Evolutionary conservation across 2,113 vertebrate genomes (phyloP).

Genomic region (Calyptommatus sinebrachiatus): DNA sequence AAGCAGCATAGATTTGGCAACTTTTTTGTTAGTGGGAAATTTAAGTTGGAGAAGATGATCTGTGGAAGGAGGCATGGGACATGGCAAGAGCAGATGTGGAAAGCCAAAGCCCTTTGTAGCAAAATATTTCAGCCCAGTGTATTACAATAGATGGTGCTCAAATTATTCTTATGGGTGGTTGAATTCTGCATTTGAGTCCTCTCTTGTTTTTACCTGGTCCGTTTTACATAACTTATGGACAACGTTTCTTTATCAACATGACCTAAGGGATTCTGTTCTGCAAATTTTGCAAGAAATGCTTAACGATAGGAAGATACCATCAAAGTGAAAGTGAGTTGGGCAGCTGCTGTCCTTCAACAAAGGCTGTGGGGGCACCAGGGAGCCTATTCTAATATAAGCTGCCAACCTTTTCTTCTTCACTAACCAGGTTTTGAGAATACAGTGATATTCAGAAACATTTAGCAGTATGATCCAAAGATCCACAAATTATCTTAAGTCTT

Average conservation of each 20-base stretch:
- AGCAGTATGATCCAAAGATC: background rate
- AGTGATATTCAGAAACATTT: background rate
- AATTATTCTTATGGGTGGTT: conserved; percentile 15
- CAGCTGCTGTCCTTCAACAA: background rate
- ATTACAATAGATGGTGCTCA: conserved; percentile 33
- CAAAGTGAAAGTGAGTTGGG: background rate
- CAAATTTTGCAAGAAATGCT: background rate
- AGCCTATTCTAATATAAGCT: background rate
- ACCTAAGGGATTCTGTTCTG: background rate
- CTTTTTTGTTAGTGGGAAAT: background rate
- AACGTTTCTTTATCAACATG: background rate
- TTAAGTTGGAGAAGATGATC: background rate
- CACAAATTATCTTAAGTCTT: background rate
- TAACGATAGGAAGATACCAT: background rate
- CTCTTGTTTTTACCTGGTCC: background rate
- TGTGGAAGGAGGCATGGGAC: background rate
- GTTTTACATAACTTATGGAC: background rate
- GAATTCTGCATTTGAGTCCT: background rate
- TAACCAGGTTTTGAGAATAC: background rate
- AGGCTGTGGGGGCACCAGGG: background rate
- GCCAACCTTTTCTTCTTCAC: background rate
- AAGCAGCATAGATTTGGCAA: background rate
- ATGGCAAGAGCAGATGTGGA: conserved; percentile 9
- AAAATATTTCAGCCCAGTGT: background rate
- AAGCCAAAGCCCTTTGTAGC: conserved; percentile 7